Evolutionary conservation across 2,113 vertebrate species (phyloP), one percentile per base, ranked within the genome.

Genomic region (Amphilophus citrinellus): DNA sequence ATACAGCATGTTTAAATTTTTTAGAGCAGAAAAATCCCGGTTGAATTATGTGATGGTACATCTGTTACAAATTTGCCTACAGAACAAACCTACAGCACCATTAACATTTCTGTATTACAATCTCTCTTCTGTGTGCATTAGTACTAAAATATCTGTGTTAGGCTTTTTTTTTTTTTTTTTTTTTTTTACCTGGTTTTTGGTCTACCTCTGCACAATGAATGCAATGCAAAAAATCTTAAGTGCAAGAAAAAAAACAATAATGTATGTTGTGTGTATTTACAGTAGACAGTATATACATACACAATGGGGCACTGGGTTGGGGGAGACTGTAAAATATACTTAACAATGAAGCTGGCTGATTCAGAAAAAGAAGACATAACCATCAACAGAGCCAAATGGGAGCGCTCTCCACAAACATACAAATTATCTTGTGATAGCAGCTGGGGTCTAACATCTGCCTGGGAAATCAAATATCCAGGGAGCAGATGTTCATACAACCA

Each of bases 391-490:
- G 93, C 95, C 96, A 97, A 97, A 97, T 96, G 96, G 96, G 96
- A 97, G 95, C 93, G 90, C 90, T 95, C 96, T 97, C 95, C 96
- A 96, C 96, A 97, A 97, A 98, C 96, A 97, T 94, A 97, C 97
- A 97, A 97, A 97, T 96, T 95, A 97, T 98, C 95, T 96, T 96
- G 94, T 97, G 96, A 96, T 97, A 98, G 97, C 97, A 98, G 97
- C 97, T 98, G 97, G 97, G 97, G 95, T 96, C 96, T 95, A 97
- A 98, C 98, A 98, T 98, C 98, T 98, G 97, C 97, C 96, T 98
- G 94, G 95, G 93, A 97, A 95, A 97, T 97, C 97, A 96, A 96
- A 97, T 94, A 96, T 96, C 96, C 96, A 92, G 96, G 94, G 96
- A 99, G 95, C 97, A 97, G 97, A 98, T 97, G 97, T 96, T 97